Conservation (phyloP, 2,888 invertebrate genomes). For the Silvanus unidentatus region DNA sequence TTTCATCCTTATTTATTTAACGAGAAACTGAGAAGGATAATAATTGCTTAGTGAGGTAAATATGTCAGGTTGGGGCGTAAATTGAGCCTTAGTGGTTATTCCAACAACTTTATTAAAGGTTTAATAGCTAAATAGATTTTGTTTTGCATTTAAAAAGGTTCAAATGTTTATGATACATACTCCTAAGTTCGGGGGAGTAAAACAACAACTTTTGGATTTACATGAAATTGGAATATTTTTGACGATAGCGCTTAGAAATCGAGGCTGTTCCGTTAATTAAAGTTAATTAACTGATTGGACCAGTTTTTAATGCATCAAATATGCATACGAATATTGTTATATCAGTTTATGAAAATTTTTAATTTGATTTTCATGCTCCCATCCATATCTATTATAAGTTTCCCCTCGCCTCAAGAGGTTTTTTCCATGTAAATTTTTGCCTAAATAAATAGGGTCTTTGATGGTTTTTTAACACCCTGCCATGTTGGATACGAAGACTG, state of each 20-base stretch:
- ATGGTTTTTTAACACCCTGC: no score
- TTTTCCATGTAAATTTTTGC: no score
- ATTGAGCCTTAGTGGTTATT: constrained; percentile 29
- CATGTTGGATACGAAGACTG: no score
- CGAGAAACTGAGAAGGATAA: constrained; percentile 20
- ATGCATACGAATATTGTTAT: no score
- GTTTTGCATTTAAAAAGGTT: constrained; percentile 31
- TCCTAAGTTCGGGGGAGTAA: constrained; percentile 3
- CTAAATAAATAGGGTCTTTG: no score
- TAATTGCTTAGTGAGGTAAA: constrained; percentile 19
- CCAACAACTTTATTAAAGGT: constrained; percentile 32
- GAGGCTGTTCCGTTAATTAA: constrained; percentile 6
- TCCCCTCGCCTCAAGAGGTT: no score
- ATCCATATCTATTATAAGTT: no score
- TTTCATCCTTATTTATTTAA: constrained; percentile 19
- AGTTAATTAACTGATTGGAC: constrained; percentile 7
- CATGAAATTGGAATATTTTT: constrained; percentile 18
- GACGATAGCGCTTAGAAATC: background rate
- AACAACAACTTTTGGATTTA: constrained; percentile 16
- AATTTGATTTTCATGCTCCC: no score
- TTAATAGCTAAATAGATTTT: constrained; percentile 30
- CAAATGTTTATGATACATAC: constrained; percentile 19
- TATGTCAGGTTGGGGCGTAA: constrained; percentile 24
- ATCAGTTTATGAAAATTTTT: no score
- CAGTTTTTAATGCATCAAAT: background rate